Evolutionary conservation across 2,113 vertebrate genomes (phyloP).

Genomic region (Oncorhynchus gorbuscha): DNA sequence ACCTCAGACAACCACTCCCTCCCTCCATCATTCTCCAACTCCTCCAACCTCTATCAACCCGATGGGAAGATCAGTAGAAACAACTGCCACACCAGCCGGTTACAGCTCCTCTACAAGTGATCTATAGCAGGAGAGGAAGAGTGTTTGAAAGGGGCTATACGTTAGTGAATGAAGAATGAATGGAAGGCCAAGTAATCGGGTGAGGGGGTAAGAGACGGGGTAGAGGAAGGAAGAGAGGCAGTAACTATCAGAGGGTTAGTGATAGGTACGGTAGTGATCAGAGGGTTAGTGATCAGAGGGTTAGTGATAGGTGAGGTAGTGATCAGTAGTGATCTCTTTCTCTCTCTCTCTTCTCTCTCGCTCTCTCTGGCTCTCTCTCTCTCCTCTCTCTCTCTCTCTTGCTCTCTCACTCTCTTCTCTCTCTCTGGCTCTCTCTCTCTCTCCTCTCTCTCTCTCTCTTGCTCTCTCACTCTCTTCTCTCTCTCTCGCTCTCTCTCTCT

Average conservation of each 20-base stretch:
- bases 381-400: neutral
- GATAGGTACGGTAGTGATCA: no score
- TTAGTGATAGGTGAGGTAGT: neutral
- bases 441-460: no score
- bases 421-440: neutral
- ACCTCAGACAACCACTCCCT: slow-evolving; percentile 65
- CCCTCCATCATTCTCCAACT: slow-evolving; percentile 71
- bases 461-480: no score
- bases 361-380: neutral
- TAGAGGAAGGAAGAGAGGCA: no score
- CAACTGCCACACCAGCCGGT: slow-evolving; percentile 84
- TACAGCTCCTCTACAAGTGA: slow-evolving; percentile 90
- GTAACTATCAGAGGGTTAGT: neutral
- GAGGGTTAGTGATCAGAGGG: neutral
- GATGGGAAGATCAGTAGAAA: slow-evolving; percentile 81
- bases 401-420: neutral
- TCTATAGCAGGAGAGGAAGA: neutral
- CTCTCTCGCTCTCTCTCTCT: no score
- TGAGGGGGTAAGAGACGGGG: neutral
- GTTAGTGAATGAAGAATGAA: neutral
- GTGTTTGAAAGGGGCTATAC: neutral
- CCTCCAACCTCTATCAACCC: slow-evolving; percentile 73
- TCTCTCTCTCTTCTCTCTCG: no score
- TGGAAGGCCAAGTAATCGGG: neutral
- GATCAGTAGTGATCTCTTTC: neutral